A percentile compares a stretch with the other conserved stretches of the same genome.
These are phyloP conservation scores for Pteromalus puparum DNA, from an alignment of 1,140 invertebrate genomes.

Conservation along the genomic window DNA sequence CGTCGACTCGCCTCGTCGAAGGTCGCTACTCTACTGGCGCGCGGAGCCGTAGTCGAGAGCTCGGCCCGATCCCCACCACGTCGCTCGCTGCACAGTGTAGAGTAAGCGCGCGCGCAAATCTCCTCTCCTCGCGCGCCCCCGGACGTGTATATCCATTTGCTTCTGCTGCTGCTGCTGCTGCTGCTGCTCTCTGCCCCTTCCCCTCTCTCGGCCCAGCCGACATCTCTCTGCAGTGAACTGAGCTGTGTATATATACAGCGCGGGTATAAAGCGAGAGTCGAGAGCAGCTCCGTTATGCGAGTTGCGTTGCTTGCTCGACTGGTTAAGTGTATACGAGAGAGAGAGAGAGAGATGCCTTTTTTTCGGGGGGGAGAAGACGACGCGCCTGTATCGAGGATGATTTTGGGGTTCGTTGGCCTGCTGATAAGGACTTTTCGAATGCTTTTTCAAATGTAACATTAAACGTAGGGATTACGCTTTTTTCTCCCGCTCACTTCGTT, in stretches of 20 bases:
- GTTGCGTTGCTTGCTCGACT: not conserved
- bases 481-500: not conserved
- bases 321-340: not conserved
- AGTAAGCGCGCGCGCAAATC: conserved; percentile 55
- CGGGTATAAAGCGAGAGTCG: not conserved
- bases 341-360: not conserved
- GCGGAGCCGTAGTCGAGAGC: conserved; percentile 14
- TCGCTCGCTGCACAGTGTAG: conserved; percentile 45
- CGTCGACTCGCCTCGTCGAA: conserved; percentile 62
- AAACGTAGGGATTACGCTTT: not conserved
- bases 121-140: conserved; percentile 64
- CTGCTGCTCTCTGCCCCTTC: conserved; percentile 11
- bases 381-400: not conserved
- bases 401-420: not conserved
- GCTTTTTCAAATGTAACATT: not conserved
- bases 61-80: conserved; percentile 48
- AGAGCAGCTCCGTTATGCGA: conserved; percentile 23
- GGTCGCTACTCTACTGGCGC: conserved; percentile 73
- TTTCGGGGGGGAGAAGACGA: not conserved
- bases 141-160: not conserved
- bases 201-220: conserved; percentile 13
- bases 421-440: not conserved
- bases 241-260: not conserved
- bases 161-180: not conserved
- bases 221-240: not conserved